Evolutionary conservation across 2,888 invertebrate genomes (phyloP).

Genomic region (Molorchus minor): DNA sequence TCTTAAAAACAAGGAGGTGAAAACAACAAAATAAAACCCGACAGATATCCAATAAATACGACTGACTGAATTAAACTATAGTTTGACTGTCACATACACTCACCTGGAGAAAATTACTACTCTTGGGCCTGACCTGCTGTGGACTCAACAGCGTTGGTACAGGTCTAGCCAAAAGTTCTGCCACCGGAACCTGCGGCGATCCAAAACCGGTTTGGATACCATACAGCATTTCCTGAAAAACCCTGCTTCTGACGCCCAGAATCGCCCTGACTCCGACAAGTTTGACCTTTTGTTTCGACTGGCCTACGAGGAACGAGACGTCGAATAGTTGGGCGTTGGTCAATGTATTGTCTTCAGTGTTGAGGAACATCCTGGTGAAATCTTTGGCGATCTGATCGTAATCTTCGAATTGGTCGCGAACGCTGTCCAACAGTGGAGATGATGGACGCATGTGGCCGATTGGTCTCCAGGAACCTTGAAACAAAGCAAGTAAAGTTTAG

Average conservation of each 20-base stretch:
- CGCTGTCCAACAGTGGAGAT: conserved; percentile 90
- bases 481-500: too few relatives aligned
- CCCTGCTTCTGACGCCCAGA: conserved; percentile 81
- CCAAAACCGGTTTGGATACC: conserved; percentile 94
- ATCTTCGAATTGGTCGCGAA: conserved; percentile 92
- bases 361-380: conserved; percentile 88
- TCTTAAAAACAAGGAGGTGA: too few relatives aligned
- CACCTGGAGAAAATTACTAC: conserved; percentile 91
- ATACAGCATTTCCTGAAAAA: conserved; percentile 94
- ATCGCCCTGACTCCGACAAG: conserved; percentile 92
- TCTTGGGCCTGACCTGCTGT: conserved; percentile 85
- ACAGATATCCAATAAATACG: too few relatives aligned
- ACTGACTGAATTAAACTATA: too few relatives aligned
- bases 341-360: conserved; percentile 80
- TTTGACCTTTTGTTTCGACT: conserved; percentile 86
- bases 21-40: too few relatives aligned
- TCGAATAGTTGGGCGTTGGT: conserved; percentile 87
- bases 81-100: too few relatives aligned
- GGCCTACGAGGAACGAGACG: conserved; percentile 89
- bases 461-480: conserved; percentile 87
- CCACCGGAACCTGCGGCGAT: conserved; percentile 92
- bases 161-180: conserved; percentile 84
- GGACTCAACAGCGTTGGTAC: conserved; percentile 88
- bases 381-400: conserved; percentile 94
- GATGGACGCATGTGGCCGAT: conserved; percentile 95